Evolutionary conservation across 2,797 vertebrate species (phyloP), one percentile per base, ranked within the genome.

Genomic region (Nyctibius grandis): DNA sequence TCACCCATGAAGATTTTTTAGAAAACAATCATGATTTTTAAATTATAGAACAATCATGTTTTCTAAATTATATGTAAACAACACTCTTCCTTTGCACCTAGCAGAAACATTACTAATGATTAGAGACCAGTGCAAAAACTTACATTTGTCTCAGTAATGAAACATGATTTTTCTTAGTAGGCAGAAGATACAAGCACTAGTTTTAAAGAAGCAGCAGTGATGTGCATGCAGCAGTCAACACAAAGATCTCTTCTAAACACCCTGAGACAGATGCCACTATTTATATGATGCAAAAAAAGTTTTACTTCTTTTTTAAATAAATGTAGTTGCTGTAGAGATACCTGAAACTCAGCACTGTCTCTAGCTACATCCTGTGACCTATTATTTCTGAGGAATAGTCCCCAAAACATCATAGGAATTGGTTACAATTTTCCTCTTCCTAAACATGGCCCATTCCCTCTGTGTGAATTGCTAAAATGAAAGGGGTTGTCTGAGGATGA

Each of bases 401-500:
- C 42, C 64, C 36, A 48, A 72, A 93, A 83, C n/a, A 74, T 82
- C 40, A 42, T 42, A 89, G 51, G 64, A 89, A 63, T 63, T 80
- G 75, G 53, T 85, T 91, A 57, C 72, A 83, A 79, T 95, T 94
- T 96, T 89, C 68, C 23, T 92, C 22, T 57, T 82, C 64, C 51
- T 67, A 83, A 85, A 95, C 89, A 74, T 73, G 82, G 77, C 63
- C 47, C 18, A 34, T 83, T 80, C 29, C 44, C 12, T 92, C 72
- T 80, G 38, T 4, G 9, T 79, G 74, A 91, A 69, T 79, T 88
- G 68, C 51, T 89, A 51, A 88, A 45, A 91, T 87, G 67, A 74
- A 87, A 83, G 56, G 44, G 53, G 12, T 56, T 91, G 38, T 83
- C 79, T 74, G 75, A 1, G 15, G 70, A 60, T 64, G 56, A 73